Base-by-base conservation (phyloP, 2,888 invertebrate genomes). In the Cyrtodaria siliqua region DNA sequence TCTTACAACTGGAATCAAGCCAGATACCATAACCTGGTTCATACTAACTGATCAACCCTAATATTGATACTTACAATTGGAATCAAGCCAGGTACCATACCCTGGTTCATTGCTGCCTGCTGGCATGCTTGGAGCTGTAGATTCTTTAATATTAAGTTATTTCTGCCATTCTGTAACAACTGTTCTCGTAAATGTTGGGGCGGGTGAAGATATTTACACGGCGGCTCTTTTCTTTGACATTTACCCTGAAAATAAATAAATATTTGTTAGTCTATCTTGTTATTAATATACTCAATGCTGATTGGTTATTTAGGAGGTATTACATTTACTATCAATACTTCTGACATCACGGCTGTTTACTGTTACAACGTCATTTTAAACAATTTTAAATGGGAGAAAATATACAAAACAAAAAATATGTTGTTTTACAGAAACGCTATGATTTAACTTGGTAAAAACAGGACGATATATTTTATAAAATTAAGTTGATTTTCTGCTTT, bases 201-300 rank as follows among this genome's bases (percentile, higher is more conserved):
- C 90, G 99, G 99, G 95, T 99, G 99, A 95, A 99, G 98, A 95
- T 99, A 99, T 95, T 99, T 99, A 97, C 99, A 99, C 92, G 99
- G 99, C 86, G 99, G 99, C 94, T 99, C 99, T 95, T 99, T 99
- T 92, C 99, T 96, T 94, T 99, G 99, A 96, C 99, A 99, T 95
- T 99, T 98, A 93, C 99, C 99, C 99, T 99, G 95, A 40, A 78
- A 72, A 50, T 40, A 72, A 6, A 78, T 8, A 61, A n/a, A n/a
- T n/a, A n/a, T n/a, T n/a, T n/a, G n/a, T n/a, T n/a, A n/a, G n/a
- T n/a, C n/a, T n/a, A n/a, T n/a, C n/a, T n/a, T n/a, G n/a, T n/a
- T n/a, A n/a, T n/a, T n/a, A n/a, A n/a, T n/a, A n/a, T n/a, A n/a
- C n/a, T n/a, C n/a, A n/a, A n/a, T n/a, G n/a, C n/a, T n/a, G n/a